Conservation (phyloP, 1,140 invertebrate species). For the Homalodisca vitripennis region DNA sequence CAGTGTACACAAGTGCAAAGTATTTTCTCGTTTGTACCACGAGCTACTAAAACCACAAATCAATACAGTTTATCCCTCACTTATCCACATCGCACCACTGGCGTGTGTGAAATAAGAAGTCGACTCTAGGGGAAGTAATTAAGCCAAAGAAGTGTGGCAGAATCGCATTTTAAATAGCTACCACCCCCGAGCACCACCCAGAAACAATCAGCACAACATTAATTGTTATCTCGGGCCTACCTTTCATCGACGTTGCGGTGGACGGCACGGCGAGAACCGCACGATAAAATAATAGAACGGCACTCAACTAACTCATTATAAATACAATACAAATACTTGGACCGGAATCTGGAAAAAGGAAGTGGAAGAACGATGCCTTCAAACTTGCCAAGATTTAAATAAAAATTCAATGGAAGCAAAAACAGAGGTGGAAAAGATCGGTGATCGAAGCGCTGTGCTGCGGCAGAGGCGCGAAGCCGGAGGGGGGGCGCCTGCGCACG, state of each 20-base stretch:
- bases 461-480: neutral
- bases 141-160: too few relatives aligned
- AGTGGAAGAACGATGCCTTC: conserved; percentile 3
- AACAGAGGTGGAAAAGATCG: conserved; percentile 8
- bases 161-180: too few relatives aligned
- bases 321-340: conserved; percentile 15
- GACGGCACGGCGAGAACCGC: too few relatives aligned
- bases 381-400: conserved; percentile 23
- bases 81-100: too few relatives aligned
- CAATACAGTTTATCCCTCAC: too few relatives aligned
- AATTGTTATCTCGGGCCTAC: neutral
- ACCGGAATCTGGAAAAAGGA: conserved; percentile 20
- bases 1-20: too few relatives aligned
- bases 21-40: too few relatives aligned
- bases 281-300: neutral
- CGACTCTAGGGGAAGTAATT: too few relatives aligned
- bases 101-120: too few relatives aligned
- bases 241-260: neutral
- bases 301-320: conserved; percentile 25
- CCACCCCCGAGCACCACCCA: neutral
- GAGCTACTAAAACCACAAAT: too few relatives aligned
- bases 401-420: conserved; percentile 19
- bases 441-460: conserved; percentile 1
- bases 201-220: neutral
- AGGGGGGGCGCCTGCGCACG: neutral